Evolutionary conservation across 2,797 vertebrate genomes (phyloP).

Genomic region (Myotis myotis): DNA sequence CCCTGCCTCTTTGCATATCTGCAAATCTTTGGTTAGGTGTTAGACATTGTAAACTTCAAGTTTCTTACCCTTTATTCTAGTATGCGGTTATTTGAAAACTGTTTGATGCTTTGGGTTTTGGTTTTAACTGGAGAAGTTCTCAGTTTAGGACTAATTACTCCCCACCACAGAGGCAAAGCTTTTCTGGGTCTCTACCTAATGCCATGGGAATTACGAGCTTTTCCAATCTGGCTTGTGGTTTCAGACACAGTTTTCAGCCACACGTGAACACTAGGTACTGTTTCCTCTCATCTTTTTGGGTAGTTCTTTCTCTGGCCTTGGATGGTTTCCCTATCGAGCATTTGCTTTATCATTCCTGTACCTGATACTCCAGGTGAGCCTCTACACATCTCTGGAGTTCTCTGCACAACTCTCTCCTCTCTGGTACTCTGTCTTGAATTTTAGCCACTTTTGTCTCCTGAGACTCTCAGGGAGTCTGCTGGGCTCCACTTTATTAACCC

Average conservation of each 20-base stretch:
- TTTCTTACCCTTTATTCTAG: background rate
- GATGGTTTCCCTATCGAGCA: background rate
- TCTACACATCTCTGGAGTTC: background rate
- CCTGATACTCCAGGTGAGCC: background rate
- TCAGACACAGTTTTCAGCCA: background rate
- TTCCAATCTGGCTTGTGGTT: background rate
- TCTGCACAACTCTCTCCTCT: background rate
- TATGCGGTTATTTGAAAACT: conserved; percentile 11
- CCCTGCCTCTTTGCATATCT: background rate
- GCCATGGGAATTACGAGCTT: background rate
- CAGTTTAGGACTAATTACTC: background rate
- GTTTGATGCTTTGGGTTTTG: background rate
- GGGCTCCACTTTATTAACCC: background rate
- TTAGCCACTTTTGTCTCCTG: background rate
- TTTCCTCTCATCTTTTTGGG: background rate
- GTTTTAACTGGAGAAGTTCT: background rate
- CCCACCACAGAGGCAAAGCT: background rate
- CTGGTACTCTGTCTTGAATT: background rate
- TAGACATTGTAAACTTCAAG: conserved; percentile 39
- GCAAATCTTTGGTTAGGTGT: background rate
- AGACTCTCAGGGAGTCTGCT: background rate
- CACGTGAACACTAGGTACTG: background rate
- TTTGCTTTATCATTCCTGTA: background rate
- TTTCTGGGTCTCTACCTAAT: background rate
- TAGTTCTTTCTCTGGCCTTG: background rate